Evolutionary conservation across 2,888 invertebrate species (phyloP).

Genomic region (Troides aeacus): DNA sequence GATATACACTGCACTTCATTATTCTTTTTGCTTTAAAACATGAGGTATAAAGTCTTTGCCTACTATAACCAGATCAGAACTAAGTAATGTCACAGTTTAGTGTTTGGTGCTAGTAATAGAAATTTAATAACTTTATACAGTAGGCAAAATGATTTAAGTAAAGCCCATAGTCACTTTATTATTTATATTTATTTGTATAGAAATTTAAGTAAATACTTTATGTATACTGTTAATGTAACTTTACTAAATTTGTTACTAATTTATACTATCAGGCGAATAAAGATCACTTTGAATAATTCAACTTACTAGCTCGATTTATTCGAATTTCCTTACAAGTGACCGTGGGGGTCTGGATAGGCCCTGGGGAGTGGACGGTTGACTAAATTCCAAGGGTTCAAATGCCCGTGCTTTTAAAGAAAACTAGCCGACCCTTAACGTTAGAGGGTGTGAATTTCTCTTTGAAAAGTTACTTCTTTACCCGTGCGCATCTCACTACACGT

Average conservation of each 20-base stretch:
- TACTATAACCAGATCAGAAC: no score
- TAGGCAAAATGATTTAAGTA: not conserved
- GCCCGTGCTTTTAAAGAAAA: conserved; percentile 71
- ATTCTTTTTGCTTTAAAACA: no score
- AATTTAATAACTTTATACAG: no score
- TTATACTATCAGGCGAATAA: conserved; percentile 5
- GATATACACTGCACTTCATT: no score
- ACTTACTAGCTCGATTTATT: conserved; percentile 53
- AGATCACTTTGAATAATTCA: conserved; percentile 17
- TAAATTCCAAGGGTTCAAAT: conserved; percentile 69
- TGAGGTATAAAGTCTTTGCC: no score
- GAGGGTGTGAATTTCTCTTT: conserved; percentile 70
- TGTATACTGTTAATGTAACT: not conserved
- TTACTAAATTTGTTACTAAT: not conserved
- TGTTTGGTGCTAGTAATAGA: no score
- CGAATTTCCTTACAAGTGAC: conserved; percentile 60
- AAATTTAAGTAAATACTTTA: not conserved
- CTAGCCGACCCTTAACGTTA: conserved; percentile 60
- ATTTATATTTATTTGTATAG: not conserved
- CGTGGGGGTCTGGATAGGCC: conserved; percentile 53
- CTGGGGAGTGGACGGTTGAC: conserved; percentile 70
- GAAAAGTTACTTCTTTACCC: conserved; percentile 40
- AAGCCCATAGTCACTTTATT: not conserved
- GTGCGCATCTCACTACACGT: conserved; percentile 15
- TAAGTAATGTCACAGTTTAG: no score